These are phyloP conservation scores for Junonia oenone DNA, from an alignment of 2,888 invertebrate species.

Conservation along the genomic window DNA sequence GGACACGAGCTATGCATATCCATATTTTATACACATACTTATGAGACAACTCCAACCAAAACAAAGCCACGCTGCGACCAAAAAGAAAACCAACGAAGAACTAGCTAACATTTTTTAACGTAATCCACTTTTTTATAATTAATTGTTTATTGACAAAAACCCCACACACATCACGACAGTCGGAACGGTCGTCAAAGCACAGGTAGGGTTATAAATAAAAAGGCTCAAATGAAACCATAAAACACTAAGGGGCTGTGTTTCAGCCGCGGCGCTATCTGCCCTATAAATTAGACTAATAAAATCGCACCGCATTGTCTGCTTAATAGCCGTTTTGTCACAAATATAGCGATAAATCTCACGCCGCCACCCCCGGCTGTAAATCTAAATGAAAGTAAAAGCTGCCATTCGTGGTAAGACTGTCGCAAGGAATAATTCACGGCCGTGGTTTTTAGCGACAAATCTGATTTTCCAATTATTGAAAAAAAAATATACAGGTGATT, in stretches of 20 bases:
- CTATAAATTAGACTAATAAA: slow-evolving; percentile 37
- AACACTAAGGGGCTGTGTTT: slow-evolving; percentile 9
- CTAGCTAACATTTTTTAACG: too few species aligned
- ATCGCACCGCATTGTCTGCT: slow-evolving; percentile 31
- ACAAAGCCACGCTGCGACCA: too few species aligned
- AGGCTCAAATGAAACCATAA: background rate
- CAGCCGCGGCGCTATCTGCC: slow-evolving; percentile 25
- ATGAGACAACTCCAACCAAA: too few species aligned
- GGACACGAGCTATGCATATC: too few species aligned
- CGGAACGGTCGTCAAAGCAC: background rate
- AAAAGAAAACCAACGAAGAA: too few species aligned
- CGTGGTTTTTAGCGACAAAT: too few species aligned
- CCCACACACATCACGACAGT: background rate
- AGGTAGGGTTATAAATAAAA: background rate
- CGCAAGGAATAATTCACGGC: too few species aligned
- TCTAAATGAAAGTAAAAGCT: background rate
- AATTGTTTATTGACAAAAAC: too few species aligned
- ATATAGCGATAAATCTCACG: slow-evolving; percentile 58
- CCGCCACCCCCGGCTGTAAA: slow-evolving; percentile 1
- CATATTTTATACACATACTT: too few species aligned
- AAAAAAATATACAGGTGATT: too few species aligned
- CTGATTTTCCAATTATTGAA: too few species aligned
- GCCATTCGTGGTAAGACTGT: background rate
- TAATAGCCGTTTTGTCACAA: slow-evolving; percentile 64
- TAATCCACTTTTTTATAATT: too few species aligned